phyloP scores from a whole-genome alignment of 1,140 invertebrate species.

The Triops longicaudatus region DNA sequence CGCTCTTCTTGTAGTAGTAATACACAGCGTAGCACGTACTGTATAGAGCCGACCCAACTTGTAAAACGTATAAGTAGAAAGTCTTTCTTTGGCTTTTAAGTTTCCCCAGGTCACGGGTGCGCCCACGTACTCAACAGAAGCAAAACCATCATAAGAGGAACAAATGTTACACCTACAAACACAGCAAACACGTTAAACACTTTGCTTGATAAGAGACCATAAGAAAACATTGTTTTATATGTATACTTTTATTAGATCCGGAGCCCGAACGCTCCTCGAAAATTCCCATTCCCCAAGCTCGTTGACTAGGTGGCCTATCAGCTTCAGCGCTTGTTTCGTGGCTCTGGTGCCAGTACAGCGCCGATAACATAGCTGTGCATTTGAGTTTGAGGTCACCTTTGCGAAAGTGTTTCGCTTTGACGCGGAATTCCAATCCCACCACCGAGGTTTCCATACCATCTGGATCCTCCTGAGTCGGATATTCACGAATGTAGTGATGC shows the following conservation, averaged over 20 bases:
- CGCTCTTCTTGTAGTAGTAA: neutral
- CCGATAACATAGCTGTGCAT: constrained; percentile 75
- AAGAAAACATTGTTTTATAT: neutral
- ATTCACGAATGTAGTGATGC: constrained; percentile 44
- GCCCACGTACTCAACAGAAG: neutral
- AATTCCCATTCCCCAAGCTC: constrained; percentile 4
- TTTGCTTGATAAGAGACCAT: neutral
- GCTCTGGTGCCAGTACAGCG: constrained; percentile 62
- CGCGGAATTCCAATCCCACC: constrained; percentile 58
- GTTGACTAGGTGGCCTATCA: constrained; percentile 43
- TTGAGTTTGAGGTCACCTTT: constrained; percentile 75
- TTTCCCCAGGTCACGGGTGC: neutral
- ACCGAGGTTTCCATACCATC: constrained; percentile 60
- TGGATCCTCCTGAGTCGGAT: constrained; percentile 42
- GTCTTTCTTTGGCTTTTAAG: neutral
- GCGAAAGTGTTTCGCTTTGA: constrained; percentile 60
- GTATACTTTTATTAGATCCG: neutral
- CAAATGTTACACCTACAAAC: neutral
- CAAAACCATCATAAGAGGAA: neutral
- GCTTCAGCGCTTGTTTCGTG: constrained; percentile 74
- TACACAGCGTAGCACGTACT: neutral
- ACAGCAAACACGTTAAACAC: too few relatives aligned
- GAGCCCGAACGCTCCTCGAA: neutral
- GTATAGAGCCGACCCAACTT: neutral
- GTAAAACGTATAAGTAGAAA: neutral